Evolutionary conservation across 2,113 vertebrate species (phyloP).

Genomic region (Upupa epops): DNA sequence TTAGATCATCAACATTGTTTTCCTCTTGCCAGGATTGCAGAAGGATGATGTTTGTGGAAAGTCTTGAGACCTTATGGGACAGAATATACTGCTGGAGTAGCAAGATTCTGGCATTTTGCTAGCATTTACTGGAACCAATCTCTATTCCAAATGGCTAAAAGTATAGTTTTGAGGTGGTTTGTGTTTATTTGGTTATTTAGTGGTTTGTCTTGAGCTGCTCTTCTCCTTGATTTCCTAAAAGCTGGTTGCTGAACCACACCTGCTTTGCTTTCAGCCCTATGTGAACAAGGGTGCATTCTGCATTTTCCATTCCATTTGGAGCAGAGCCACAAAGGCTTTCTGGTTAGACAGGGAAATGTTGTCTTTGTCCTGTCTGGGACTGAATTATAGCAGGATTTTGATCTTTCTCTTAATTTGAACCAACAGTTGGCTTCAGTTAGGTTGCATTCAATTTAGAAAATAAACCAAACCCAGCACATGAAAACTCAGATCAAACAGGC

Average conservation of each 20-base stretch:
- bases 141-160: neutral
- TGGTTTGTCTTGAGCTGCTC: neutral
- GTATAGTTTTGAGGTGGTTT: neutral
- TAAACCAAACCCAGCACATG: neutral
- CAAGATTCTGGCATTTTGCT: neutral
- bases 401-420: neutral
- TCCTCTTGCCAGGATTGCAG: neutral
- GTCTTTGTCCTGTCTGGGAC: neutral
- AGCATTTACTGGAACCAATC: neutral
- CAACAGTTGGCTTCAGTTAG: neutral
- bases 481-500: neutral
- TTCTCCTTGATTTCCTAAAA: neutral
- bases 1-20: neutral
- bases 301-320: neutral
- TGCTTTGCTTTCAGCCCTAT: neutral
- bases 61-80: neutral
- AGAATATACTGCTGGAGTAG: neutral
- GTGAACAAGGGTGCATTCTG: neutral
- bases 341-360: neutral
- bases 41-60: neutral
- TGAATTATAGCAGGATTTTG: neutral
- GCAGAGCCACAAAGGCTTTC: neutral
- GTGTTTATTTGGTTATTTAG: neutral
- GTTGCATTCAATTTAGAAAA: neutral
- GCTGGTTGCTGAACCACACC: neutral